Conservation (phyloP, 2,113 vertebrate genomes). For the Pycnonotus jocosus region DNA sequence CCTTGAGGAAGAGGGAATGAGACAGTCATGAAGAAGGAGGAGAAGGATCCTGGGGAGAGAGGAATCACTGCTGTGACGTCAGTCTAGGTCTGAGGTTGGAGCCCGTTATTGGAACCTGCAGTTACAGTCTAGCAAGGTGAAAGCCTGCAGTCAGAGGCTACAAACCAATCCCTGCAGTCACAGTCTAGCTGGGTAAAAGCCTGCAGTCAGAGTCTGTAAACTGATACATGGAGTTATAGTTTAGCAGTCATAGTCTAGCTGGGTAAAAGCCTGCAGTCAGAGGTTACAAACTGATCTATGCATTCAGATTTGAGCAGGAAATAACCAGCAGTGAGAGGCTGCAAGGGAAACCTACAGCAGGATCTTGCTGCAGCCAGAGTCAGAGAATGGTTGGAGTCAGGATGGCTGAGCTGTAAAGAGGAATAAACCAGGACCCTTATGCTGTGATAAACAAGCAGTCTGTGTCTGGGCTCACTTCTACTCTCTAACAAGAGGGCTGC, state of each 20-base stretch:
- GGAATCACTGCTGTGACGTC: background rate
- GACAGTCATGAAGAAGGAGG: background rate
- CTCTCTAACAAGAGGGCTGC: background rate
- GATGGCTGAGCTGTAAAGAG: background rate
- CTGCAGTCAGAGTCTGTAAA: too few relatives aligned
- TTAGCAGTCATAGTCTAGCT: too few relatives aligned
- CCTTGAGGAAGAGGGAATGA: too few relatives aligned
- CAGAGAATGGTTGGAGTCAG: background rate
- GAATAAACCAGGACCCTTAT: background rate
- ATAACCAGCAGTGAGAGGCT: background rate
- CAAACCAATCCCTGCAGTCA: background rate
- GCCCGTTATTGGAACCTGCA: background rate
- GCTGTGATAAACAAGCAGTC: background rate
- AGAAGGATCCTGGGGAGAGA: background rate
- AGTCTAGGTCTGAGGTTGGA: background rate
- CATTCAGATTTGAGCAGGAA: background rate
- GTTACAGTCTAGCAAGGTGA: background rate
- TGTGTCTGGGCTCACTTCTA: background rate
- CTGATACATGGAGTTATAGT: background rate
- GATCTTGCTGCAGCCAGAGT: background rate
- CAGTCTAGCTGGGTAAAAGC: too few relatives aligned
- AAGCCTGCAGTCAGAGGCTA: background rate
- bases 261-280: background rate
- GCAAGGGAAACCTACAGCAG: background rate
- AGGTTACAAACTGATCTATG: background rate